Conservation (phyloP, 2,113 vertebrate genomes). For the Irena cyanogastra region DNA sequence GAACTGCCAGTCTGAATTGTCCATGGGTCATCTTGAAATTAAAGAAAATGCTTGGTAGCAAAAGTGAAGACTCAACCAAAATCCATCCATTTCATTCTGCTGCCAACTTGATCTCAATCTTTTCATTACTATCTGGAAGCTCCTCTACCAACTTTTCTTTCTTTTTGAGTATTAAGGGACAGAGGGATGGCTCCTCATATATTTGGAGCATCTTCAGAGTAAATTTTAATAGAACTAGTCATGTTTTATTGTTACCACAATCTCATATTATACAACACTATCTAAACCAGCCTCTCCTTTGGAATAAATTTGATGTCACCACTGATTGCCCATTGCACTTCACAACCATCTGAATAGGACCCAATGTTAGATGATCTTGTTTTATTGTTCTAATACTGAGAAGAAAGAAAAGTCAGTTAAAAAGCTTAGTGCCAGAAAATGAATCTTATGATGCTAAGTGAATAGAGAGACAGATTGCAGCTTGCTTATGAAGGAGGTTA, state of each 20-base stretch:
- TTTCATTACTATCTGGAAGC: neutral
- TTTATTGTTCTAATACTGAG: neutral
- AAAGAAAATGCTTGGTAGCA: neutral
- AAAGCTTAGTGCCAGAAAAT: neutral
- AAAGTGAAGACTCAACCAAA: neutral
- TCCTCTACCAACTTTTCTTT: neutral
- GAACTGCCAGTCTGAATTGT: neutral
- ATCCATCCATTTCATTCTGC: neutral
- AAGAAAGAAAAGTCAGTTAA: neutral
- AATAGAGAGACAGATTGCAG: neutral
- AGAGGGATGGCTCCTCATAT: neutral
- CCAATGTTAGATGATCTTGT: neutral
- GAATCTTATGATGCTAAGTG: neutral
- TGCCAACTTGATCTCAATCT: neutral
- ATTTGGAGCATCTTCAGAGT: neutral
- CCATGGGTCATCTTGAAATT: neutral
- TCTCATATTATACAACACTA: neutral
- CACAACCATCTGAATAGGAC: neutral
- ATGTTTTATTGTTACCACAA: neutral
- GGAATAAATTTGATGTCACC: neutral
- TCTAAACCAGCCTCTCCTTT: neutral
- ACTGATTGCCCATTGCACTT: neutral
- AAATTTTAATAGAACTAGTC: neutral
- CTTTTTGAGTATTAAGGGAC: neutral
- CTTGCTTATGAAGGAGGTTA: neutral